A percentile compares a stretch with the other conserved stretches of the same genome.
Conservation (phyloP, 92 coral and sea anemone genomes). For the Plumapathes pennacea region DNA sequence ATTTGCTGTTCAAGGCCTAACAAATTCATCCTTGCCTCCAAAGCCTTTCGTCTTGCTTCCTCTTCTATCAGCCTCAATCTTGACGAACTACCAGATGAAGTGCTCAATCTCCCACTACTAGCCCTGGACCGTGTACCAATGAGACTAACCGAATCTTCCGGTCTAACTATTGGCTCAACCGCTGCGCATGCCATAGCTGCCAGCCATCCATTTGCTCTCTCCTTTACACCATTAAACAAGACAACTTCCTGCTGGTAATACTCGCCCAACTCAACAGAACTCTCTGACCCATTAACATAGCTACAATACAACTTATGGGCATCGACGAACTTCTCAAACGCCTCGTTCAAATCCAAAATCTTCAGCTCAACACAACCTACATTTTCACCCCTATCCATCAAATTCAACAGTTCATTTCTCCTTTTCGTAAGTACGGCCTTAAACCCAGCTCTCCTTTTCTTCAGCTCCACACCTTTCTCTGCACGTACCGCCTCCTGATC, state of each 20-base stretch:
- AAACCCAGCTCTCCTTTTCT: conserved; percentile 1
- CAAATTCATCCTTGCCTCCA: background rate
- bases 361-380: background rate
- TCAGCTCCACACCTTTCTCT: background rate
- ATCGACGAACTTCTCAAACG: background rate
- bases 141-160: conserved; percentile 15
- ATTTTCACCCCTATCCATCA: background rate
- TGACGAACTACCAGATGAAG: background rate
- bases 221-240: background rate
- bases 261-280: conserved; percentile 2
- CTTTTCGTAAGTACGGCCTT: background rate
- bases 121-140: background rate
- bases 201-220: background rate
- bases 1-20: background rate
- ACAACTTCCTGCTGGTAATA: background rate
- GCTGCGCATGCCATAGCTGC: background rate
- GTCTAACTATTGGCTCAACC: background rate
- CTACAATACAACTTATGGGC: background rate
- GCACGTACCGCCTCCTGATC: conserved; percentile 1
- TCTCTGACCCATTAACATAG: background rate
- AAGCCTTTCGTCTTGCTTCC: background rate
- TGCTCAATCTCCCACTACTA: background rate
- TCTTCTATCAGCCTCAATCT: conserved; percentile 1
- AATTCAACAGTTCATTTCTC: background rate
- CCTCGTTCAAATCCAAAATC: background rate